Base-by-base conservation (phyloP, 1,140 invertebrate genomes). In the Brachionus rotundiformis region DNA sequence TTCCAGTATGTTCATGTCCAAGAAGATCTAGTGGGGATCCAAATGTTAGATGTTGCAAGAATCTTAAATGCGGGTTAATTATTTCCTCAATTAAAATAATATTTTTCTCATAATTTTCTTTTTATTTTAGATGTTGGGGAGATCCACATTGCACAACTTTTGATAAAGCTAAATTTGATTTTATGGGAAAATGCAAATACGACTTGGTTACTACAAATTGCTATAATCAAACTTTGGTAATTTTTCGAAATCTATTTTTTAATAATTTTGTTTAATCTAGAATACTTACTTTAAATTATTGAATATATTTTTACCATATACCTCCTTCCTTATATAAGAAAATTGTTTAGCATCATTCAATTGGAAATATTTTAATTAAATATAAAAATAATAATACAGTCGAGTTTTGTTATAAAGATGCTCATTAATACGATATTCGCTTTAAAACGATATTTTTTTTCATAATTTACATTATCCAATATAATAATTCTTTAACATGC, bases 181-280 rank as follows among this genome's bases (percentile, higher is more conserved):
- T 79, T 41, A 54, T 79, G 44, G 76, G 76, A 39, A 31, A 31
- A 27, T 79, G 76, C 19, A 79, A 79, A 63, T 79, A 79, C 29
- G 76, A 79, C 41, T 54, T 79, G n/a, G 47, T 79, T n/a, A 31
- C 76, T 25, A 79, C 76, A 25, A 47, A 79, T 39, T 79, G 76
- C 19, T 11, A 39, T 6, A 79, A 79, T 6, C 29, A 54, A 59
- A 31, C n/a, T n/a, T 8, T 79, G 2, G 76, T 79, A 79, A 23
- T 10, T 49, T 27, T 54, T n/a, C n/a, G n/a, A n/a, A 27, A 33
- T 75, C 3, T 23, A 31, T n/a, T 41, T 71, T 7, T 73, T 41
- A n/a, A n/a, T 47, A 44, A 16, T 4, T 19, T 31, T 29, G 11
- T 27, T 65, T 63, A 63, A 63, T 19, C 8, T 63, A 1, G 2